phyloP scores from a whole-genome alignment of 2,888 invertebrate species.

The Drosophila infuscata region DNA sequence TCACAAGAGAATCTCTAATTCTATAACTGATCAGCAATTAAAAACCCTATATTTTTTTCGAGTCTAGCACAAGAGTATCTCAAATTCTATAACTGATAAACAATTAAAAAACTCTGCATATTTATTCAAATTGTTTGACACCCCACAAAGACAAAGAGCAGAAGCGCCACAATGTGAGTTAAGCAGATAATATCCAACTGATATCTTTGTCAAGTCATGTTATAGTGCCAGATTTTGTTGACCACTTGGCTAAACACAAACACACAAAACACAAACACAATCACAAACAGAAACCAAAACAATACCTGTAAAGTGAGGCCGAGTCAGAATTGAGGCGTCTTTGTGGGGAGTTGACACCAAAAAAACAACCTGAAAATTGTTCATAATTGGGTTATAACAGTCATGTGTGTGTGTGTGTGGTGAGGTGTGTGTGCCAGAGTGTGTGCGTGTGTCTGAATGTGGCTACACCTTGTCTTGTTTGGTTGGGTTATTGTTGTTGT shows the following conservation, averaged over 20 bases:
- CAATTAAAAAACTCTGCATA: background rate
- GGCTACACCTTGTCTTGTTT: slow-evolving; percentile 42
- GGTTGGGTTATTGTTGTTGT: slow-evolving; percentile 19
- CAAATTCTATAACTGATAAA: background rate
- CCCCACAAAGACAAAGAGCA: background rate
- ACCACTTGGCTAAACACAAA: slow-evolving; percentile 16
- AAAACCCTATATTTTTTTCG: background rate
- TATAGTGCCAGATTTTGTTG: slow-evolving; percentile 43
- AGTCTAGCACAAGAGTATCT: background rate
- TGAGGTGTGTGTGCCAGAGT: slow-evolving; percentile 15
- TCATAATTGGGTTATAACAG: slow-evolving; percentile 75
- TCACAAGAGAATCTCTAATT: background rate
- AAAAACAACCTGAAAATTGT: slow-evolving; percentile 66
- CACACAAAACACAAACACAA: background rate
- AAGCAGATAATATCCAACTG: slow-evolving; percentile 36
- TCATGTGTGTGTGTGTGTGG: slow-evolving; percentile 46
- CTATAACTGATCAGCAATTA: background rate
- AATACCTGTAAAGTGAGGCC: slow-evolving; percentile 28
- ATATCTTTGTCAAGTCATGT: slow-evolving; percentile 56
- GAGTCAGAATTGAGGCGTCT: slow-evolving; percentile 29
- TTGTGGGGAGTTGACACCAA: slow-evolving; percentile 63
- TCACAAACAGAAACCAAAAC: background rate
- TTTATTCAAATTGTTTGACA: background rate
- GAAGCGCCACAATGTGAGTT: slow-evolving; percentile 17
- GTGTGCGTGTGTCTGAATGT: slow-evolving; percentile 29